Base-by-base conservation (phyloP, 2,888 invertebrate genomes). In the Cyrtodaria siliqua region DNA sequence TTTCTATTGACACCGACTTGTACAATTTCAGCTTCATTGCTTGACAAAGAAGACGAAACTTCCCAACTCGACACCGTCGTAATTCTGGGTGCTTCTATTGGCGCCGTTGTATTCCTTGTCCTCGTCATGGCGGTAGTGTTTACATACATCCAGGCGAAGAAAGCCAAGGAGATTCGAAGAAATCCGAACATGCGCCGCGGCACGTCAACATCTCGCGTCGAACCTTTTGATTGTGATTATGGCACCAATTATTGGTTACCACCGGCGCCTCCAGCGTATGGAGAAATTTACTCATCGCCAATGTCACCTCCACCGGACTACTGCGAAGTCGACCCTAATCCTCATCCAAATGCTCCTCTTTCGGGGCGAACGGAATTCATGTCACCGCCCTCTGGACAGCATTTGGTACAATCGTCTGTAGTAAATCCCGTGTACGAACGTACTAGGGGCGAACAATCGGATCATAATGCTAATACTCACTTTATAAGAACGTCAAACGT, bases 221-320 rank as follows among this genome's bases (percentile, higher is more conserved):
- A 57, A 9, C 74, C 74, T 0, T 57, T 57, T 57, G 56, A 47
- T 20, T 50, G 42, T 16, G 62, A 60, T 4, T 52, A 69, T 38
- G 49, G 27, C 14, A 29, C 61, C 50, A 60, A 59, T 12, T 50
- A 59, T 20, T 20, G 62, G 0, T 53, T 61, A 23, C 70, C 63
- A 2, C 72, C 73, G 2, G 68, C 72, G 1, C 80, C 80, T 2
- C 80, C 76, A 9, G 64, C 76, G 14, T 80, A 80, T 27, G 80
- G 70, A 2, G 70, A 80, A 9, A 62, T 69, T 6, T 80, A 69
- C 18, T 44, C 61, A 0, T 61, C 73, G 2, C 66, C 73, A 14
- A 50, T 70, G 26, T 76, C 80, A 0, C 80, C 80, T 1, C 80
- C 80, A 0, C 79, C 79, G 6, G 53, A 27, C 14, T 80, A 80